Percentiles rank a stretch among this genome's conserved stretches.
phyloP scores from a whole-genome alignment of 2,888 invertebrate species.

The Orchesellides sinensis region DNA sequence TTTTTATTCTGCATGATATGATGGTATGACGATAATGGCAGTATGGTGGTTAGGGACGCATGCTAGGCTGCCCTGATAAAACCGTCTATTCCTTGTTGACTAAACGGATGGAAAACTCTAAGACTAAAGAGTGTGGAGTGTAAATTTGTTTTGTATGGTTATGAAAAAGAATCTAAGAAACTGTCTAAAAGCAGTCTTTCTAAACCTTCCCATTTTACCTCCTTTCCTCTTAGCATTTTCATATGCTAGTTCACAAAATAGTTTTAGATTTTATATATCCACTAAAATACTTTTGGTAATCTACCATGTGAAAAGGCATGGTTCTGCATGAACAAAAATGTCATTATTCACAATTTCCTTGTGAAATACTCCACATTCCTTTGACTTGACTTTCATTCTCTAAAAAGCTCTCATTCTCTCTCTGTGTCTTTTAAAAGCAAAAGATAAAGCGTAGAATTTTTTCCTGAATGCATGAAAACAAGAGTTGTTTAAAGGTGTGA shows the following conservation, averaged over 20 bases:
- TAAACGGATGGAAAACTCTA: not conserved
- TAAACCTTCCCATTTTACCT: not conserved
- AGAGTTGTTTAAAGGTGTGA: slow-evolving; percentile 15
- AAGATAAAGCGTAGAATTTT: not conserved
- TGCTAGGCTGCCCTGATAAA: slow-evolving; percentile 1
- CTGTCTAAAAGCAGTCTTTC: too few species aligned
- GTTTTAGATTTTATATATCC: too few species aligned
- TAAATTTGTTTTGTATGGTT: too few species aligned
- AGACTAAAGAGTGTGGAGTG: not conserved
- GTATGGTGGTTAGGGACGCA: slow-evolving; percentile 39
- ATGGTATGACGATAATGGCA: slow-evolving; percentile 36
- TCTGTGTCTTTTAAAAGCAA: too few species aligned
- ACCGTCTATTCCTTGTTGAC: not conserved
- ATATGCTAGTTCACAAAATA: not conserved
- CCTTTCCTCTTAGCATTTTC: not conserved
- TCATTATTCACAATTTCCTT: slow-evolving; percentile 44
- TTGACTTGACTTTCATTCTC: slow-evolving; percentile 20
- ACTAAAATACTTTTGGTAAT: not conserved
- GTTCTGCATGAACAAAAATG: slow-evolving; percentile 39
- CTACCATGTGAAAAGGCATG: slow-evolving; percentile 2
- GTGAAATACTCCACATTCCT: slow-evolving; percentile 33
- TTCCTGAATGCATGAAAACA: not conserved
- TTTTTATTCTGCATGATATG: not conserved
- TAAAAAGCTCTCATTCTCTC: too few species aligned
- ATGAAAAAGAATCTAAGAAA: not conserved